Base-by-base conservation (phyloP, 2,888 invertebrate genomes). In the Clitarchus hookeri region DNA sequence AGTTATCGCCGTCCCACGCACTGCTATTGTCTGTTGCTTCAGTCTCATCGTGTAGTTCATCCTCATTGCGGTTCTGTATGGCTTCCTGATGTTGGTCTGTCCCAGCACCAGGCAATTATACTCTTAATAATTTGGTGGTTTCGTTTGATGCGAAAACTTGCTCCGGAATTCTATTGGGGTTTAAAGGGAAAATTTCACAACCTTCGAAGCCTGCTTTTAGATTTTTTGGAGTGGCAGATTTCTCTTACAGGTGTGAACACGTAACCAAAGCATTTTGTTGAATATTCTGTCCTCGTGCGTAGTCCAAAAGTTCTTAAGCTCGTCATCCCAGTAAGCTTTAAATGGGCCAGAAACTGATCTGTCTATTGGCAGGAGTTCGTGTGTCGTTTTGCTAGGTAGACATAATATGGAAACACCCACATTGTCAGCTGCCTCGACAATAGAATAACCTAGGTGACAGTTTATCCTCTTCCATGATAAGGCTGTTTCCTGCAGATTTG, bases 341-440 rank as follows among this genome's bases (percentile, higher is more conserved):
- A 90, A 90, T 13, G 89, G 88, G 65, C 89, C 85, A 87, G 90
- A 90, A 26, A 90, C 89, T 12, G 89, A 85, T 88, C 90, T 90
- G 88, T 90, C 90, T 88, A 91, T 88, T 4, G 90, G 90, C 87
- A 91, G 91, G 6, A 91, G 88, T 85, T 91, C 90, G 87, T 91
- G 91, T 0, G 90, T 90, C 0, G 90, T 91, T 84, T 91, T 91
- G 83, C 90, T 90, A 19, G 90, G 90, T 65, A 91, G n/a, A n/a
- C n/a, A n/a, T n/a, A n/a, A n/a, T n/a, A n/a, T n/a, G n/a, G 88
- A 89, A 83, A 91, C 89, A 27, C 88, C 89, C 83, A 87, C 86
- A 85, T 88, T 86, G 27, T 90, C 90, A 78, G 91, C 90, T 36
- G 88, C 89, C 26, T 90, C 90, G 44, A 89, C 89, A 86, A 90